phyloP scores from a whole-genome alignment of 2,797 vertebrate genomes.

The Echeneis naucrates region DNA sequence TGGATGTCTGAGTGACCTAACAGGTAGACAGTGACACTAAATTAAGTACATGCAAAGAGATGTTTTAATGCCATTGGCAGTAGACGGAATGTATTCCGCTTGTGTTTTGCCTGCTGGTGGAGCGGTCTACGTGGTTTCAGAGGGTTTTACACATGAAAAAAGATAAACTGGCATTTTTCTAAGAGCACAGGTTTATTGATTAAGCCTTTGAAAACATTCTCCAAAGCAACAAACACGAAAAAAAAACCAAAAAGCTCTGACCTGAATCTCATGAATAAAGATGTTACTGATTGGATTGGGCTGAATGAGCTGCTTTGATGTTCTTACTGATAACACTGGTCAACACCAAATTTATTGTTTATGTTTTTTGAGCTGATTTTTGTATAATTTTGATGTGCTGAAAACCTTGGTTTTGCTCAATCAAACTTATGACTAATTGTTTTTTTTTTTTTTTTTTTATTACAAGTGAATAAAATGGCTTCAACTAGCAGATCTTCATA shows the following conservation, averaged over 20 bases:
- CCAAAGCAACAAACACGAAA: neutral
- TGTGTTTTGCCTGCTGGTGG: neutral
- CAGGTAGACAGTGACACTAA: neutral
- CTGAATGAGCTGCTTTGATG: neutral
- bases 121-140: neutral
- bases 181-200: conserved; percentile 30
- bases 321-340: neutral
- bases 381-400: too few species aligned
- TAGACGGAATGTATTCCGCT: neutral
- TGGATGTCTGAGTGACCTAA: conserved; percentile 8
- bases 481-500: too few species aligned
- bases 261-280: conserved; percentile 8
- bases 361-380: too few species aligned
- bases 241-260: conserved; percentile 22
- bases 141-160: neutral
- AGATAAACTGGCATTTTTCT: neutral
- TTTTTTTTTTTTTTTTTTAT: too few species aligned
- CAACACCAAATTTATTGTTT: too few species aligned
- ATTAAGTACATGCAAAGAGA: neutral
- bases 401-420: too few species aligned
- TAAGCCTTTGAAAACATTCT: conserved; percentile 29
- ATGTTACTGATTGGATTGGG: neutral
- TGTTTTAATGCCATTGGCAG: neutral
- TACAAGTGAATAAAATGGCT: too few species aligned
- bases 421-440: too few species aligned